Percentiles rank a stretch among this genome's conserved stretches.
phyloP scores from a whole-genome alignment of 2,797 vertebrate genomes.

The Phrynocephalus vlangalii region DNA sequence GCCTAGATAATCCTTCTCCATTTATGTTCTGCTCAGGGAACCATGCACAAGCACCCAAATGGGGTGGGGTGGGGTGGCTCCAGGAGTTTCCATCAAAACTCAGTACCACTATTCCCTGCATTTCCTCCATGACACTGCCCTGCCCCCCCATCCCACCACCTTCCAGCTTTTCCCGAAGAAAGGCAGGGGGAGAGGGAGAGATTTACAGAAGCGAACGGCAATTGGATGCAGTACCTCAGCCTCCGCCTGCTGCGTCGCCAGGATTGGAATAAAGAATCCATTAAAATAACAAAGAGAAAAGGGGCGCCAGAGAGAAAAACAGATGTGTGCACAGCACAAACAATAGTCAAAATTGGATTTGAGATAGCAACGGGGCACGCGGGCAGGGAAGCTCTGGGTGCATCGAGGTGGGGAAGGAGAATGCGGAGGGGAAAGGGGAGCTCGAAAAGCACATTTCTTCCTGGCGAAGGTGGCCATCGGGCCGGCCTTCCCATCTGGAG shows the following conservation, averaged over 20 bases:
- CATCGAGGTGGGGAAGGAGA: constrained; percentile 40
- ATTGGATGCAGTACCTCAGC: constrained; percentile 44
- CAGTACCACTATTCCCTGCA: background rate
- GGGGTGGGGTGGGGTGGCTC: background rate
- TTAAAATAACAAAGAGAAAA: constrained; percentile 51
- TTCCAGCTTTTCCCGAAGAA: constrained; percentile 2
- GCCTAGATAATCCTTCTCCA: background rate
- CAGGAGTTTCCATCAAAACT: constrained; percentile 15
- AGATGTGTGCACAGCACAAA: constrained; percentile 29
- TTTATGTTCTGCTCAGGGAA: background rate
- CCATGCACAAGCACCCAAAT: background rate
- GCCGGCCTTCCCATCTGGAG: background rate
- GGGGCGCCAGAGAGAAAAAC: background rate
- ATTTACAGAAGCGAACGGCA: constrained; percentile 31
- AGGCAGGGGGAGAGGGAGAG: background rate
- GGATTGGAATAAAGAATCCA: constrained; percentile 47
- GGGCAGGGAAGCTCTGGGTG: constrained; percentile 22
- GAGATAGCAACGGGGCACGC: constrained; percentile 11
- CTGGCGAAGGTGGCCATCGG: background rate
- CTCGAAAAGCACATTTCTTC: background rate
- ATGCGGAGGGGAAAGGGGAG: constrained; percentile 33
- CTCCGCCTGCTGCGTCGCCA: constrained; percentile 19
- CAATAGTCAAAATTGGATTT: constrained; percentile 43
- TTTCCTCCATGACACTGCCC: background rate
- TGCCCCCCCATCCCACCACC: background rate